Evolutionary conservation across 2,888 invertebrate genomes (phyloP).

Genomic region (Caenorhabditis auriculariae): DNA sequence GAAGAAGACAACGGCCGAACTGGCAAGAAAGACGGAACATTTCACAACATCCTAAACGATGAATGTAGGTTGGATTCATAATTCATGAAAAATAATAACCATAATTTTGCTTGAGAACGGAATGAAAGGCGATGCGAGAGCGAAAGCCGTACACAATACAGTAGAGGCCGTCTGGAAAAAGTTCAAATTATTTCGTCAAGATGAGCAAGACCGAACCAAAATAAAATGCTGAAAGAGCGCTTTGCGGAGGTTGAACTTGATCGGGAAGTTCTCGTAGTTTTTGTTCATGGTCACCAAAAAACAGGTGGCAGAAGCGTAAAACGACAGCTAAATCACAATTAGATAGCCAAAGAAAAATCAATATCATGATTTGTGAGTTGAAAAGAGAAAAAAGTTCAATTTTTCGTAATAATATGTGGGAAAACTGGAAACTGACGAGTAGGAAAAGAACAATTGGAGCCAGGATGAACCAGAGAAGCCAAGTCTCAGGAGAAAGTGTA

Average conservation of each 20-base stretch:
- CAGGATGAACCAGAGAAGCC: slow-evolving; percentile 54
- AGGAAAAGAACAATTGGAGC: slow-evolving; percentile 52
- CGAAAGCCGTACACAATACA: background rate
- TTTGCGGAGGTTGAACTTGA: slow-evolving; percentile 46
- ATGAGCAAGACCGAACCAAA: slow-evolving; percentile 30
- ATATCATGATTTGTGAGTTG: too few relatives aligned
- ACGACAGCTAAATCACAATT: slow-evolving; percentile 49
- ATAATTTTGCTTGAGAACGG: background rate
- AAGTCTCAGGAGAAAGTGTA: slow-evolving; percentile 32
- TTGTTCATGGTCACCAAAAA: slow-evolving; percentile 53
- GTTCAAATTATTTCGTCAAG: background rate
- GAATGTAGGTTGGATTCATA: too few relatives aligned
- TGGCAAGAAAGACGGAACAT: slow-evolving; percentile 11
- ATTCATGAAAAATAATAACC: too few relatives aligned
- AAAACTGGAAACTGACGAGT: slow-evolving; percentile 25
- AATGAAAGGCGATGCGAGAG: background rate
- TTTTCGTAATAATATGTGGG: too few relatives aligned
- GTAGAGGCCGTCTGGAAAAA: background rate
- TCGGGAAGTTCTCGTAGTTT: slow-evolving; percentile 50
- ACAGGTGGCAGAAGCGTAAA: slow-evolving; percentile 57
- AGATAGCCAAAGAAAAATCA: too few relatives aligned
- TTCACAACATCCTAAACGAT: too few relatives aligned
- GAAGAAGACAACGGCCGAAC: slow-evolving; percentile 17
- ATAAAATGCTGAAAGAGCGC: slow-evolving; percentile 48
- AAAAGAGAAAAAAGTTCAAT: too few relatives aligned